Percentiles rank a stretch among this genome's conserved stretches.
Evolutionary conservation across 2,113 vertebrate species (phyloP).

Genomic region (Pogona vitticeps): DNA sequence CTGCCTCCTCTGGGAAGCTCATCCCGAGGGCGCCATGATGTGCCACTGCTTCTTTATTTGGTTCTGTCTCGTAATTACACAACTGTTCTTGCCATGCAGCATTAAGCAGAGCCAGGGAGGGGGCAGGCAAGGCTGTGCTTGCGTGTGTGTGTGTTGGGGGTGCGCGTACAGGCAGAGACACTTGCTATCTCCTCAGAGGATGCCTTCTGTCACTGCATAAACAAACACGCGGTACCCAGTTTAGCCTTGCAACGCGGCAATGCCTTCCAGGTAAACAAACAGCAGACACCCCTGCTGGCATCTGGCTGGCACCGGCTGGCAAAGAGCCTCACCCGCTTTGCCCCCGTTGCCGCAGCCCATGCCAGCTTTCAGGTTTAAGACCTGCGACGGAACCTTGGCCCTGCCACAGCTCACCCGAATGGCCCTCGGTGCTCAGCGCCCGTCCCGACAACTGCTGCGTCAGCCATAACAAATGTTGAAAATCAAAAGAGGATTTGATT

Average conservation of each 20-base stretch:
- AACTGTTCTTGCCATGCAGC: constrained; percentile 34
- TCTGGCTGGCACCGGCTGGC: constrained; percentile 22
- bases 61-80: constrained; percentile 35
- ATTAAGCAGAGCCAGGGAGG: constrained; percentile 27
- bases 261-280: constrained; percentile 48
- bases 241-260: constrained; percentile 48
- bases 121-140: not conserved
- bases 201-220: constrained; percentile 68
- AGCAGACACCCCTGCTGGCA: constrained; percentile 8
- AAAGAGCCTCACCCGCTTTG: not conserved
- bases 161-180: not conserved
- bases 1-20: not conserved
- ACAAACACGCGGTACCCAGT: constrained; percentile 56
- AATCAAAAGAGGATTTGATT: not conserved
- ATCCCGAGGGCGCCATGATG: not conserved
- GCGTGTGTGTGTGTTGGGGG: not conserved
- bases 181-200: constrained; percentile 43
- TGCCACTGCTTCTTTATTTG: not conserved
- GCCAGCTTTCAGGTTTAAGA: not conserved
- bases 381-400: not conserved
- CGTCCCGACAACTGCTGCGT: not conserved
- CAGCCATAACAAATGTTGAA: accelerated
- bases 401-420: not conserved
- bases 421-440: not conserved
- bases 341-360: not conserved